phyloP scores from a whole-genome alignment of 2,113 vertebrate genomes.

The Chionodraco myersi region DNA sequence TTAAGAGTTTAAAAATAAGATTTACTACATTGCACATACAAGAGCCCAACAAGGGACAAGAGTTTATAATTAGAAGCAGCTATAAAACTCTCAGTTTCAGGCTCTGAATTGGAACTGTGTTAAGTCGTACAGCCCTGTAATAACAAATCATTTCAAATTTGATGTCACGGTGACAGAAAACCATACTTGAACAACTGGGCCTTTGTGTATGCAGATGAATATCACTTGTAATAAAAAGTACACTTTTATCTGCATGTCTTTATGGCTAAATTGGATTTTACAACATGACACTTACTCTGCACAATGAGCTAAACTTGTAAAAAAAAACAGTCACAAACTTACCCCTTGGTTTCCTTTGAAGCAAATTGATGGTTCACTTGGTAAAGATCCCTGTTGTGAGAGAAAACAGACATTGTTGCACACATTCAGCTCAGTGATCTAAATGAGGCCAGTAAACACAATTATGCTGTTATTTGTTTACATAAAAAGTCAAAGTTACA shows the following conservation, averaged over 20 bases:
- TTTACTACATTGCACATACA: too few species aligned
- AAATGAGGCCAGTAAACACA: conserved; percentile 13
- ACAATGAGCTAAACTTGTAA: neutral
- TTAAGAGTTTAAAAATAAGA: conserved; percentile 8
- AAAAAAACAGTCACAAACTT: conserved; percentile 44
- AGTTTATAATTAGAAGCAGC: too few species aligned
- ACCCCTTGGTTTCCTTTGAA: conserved; percentile 88
- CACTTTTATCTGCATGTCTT: neutral
- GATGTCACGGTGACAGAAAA: neutral
- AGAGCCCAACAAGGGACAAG: too few species aligned
- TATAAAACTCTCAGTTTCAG: too few species aligned
- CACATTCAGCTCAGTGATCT: neutral
- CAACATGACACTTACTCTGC: neutral
- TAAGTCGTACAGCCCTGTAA: neutral
- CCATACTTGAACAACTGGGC: neutral
- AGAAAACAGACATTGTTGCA: conserved; percentile 4
- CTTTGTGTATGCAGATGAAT: neutral
- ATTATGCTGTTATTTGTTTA: conserved; percentile 19
- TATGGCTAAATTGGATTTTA: neutral
- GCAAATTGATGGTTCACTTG: conserved; percentile 80
- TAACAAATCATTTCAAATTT: too few species aligned
- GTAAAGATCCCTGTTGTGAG: conserved; percentile 72
- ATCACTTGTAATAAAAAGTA: neutral
- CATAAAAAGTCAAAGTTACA: conserved; percentile 19
- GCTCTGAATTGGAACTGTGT: neutral